A percentile compares a stretch with the other conserved stretches of the same genome.
Evolutionary conservation across 2,888 invertebrate species (phyloP).

Genomic region (Acanthoscelides obtectus): DNA sequence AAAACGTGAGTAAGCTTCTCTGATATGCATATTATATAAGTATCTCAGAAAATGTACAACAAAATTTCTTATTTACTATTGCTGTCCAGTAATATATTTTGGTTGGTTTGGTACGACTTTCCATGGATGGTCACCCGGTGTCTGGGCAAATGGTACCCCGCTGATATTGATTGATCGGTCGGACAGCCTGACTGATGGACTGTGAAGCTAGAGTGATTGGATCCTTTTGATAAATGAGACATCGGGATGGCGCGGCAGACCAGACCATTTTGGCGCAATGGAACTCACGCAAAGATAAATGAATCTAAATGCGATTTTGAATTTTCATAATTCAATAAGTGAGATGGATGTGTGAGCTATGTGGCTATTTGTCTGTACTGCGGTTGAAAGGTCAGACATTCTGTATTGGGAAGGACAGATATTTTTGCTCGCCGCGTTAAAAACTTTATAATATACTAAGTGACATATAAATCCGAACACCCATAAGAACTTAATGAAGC

Average conservation of each 20-base stretch:
- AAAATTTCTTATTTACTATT: no score
- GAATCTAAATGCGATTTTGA: slow-evolving; percentile 35
- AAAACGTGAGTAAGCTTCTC: no score
- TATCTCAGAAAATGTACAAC: no score
- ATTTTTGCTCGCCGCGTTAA: no score
- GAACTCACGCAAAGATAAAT: slow-evolving; percentile 35
- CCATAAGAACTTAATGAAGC: no score
- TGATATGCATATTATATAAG: no score
- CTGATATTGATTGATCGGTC: slow-evolving; percentile 40
- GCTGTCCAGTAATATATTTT: no score
- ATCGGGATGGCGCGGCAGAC: slow-evolving; percentile 29
- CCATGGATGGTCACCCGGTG: background rate
- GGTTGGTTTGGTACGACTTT: no score
- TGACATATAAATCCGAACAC: no score
- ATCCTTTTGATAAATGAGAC: slow-evolving; percentile 46
- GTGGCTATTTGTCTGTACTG: background rate
- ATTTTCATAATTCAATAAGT: slow-evolving; percentile 31
- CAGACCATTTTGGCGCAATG: background rate
- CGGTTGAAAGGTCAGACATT: no score
- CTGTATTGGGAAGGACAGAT: no score
- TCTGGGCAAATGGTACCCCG: slow-evolving; percentile 14
- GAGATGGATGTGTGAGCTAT: background rate
- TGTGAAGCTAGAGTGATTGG: slow-evolving; percentile 45
- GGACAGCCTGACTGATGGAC: slow-evolving; percentile 40
- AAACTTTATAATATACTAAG: no score